phyloP scores from a whole-genome alignment of 2,113 vertebrate genomes.

The Dolichallabes microphthalmus region DNA sequence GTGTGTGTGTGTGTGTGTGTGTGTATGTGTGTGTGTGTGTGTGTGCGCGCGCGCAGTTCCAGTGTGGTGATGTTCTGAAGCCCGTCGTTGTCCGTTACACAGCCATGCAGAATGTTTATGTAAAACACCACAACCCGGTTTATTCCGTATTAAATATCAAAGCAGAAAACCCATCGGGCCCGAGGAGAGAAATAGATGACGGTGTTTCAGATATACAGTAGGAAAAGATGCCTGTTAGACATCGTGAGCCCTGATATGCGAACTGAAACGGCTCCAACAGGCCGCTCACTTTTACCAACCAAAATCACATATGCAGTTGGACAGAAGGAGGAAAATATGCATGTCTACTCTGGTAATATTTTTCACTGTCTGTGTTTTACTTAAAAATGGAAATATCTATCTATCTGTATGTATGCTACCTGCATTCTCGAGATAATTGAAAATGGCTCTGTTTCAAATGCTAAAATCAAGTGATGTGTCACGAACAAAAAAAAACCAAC shows the following conservation, averaged over 20 bases:
- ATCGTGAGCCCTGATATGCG: conserved; percentile 46
- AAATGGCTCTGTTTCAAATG: conserved; percentile 76
- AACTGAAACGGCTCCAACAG: conserved; percentile 48
- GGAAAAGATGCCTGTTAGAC: conserved; percentile 30
- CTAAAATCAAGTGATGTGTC: conserved; percentile 59
- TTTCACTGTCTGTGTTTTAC: conserved; percentile 83
- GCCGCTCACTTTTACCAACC: conserved; percentile 58
- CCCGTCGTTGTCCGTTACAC: conserved; percentile 44
- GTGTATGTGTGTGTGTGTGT: conserved; percentile 31
- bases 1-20: conserved; percentile 15
- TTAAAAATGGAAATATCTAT: conserved; percentile 69
- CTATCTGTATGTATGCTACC: conserved; percentile 73
- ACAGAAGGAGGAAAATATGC: conserved; percentile 81
- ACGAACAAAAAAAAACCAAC: conserved; percentile 65
- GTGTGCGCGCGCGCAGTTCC: conserved; percentile 17
- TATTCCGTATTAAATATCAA: background rate
- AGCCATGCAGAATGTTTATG: conserved; percentile 49
- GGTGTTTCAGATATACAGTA: conserved; percentile 10
- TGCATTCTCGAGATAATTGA: conserved; percentile 81
- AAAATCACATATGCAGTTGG: conserved; percentile 79
- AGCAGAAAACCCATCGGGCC: background rate
- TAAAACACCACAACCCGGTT: conserved; percentile 9
- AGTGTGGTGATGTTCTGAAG: conserved; percentile 48
- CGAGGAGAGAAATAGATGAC: background rate
- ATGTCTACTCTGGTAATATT: conserved; percentile 85